A percentile compares a stretch with the other conserved stretches of the same genome.
Conservation (phyloP, 2,797 vertebrate species). For the Salarias fasciatus region DNA sequence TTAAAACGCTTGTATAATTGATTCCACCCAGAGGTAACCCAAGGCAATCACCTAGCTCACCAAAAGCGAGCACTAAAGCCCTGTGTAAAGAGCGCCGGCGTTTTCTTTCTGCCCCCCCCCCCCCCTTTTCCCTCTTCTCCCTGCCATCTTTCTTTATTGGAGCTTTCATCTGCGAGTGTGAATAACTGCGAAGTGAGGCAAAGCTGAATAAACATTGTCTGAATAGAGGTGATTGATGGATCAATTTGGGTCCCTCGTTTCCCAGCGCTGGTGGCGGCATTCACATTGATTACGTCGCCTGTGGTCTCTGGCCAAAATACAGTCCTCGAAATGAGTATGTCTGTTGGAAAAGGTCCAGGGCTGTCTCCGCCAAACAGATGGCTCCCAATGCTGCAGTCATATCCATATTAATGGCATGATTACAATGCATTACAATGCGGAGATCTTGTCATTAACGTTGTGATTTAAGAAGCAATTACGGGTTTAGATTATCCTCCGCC, state of each 20-base stretch:
- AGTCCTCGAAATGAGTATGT: slow-evolving; percentile 71
- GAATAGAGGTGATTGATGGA: slow-evolving; percentile 73
- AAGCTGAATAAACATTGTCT: slow-evolving; percentile 75
- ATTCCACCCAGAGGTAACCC: slow-evolving; percentile 73
- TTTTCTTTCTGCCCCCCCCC: slow-evolving; percentile 20
- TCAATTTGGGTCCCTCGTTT: slow-evolving; percentile 66
- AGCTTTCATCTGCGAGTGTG: slow-evolving; percentile 63
- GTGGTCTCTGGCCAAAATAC: slow-evolving; percentile 67
- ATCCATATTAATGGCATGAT: slow-evolving; percentile 84
- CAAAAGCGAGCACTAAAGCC: slow-evolving; percentile 43
- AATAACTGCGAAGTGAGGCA: slow-evolving; percentile 59
- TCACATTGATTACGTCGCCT: slow-evolving; percentile 69
- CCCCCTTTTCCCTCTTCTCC: slow-evolving; percentile 36
- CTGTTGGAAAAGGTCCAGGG: slow-evolving; percentile 66
- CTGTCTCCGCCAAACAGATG: slow-evolving; percentile 76
- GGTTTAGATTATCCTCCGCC: slow-evolving; percentile 77
- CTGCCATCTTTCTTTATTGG: slow-evolving; percentile 46
- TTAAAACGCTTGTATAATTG: slow-evolving; percentile 74
- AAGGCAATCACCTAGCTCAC: slow-evolving; percentile 63
- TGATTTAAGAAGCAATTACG: slow-evolving; percentile 85
- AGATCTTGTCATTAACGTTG: slow-evolving; percentile 82
- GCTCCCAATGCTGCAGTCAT: slow-evolving; percentile 72
- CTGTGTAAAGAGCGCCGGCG: slow-evolving; percentile 47
- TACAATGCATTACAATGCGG: slow-evolving; percentile 80
- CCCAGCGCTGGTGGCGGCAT: slow-evolving; percentile 52